phyloP scores from a whole-genome alignment of 2,888 invertebrate genomes.

The Seira musarum region DNA sequence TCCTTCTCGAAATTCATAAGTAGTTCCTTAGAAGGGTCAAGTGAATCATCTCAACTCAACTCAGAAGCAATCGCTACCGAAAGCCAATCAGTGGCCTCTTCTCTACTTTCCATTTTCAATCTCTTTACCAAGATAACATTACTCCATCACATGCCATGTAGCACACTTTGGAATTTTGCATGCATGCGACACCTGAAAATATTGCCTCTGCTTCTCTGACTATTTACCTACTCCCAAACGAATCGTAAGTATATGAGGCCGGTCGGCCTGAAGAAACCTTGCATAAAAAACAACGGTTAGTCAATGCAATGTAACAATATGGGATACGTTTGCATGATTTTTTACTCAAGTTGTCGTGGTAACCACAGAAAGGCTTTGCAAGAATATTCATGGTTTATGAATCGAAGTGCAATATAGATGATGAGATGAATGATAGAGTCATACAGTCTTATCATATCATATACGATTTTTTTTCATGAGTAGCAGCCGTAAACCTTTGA shows the following conservation, averaged over 20 bases:
- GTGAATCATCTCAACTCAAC: not conserved
- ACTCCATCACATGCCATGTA: not conserved
- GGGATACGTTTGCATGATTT: not conserved
- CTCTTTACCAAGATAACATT: not conserved
- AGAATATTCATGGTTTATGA: slow-evolving; percentile 32
- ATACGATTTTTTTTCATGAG: too few species aligned
- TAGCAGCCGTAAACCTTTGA: too few species aligned
- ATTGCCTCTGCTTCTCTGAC: not conserved
- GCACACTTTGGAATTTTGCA: not conserved
- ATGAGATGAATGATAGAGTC: too few species aligned
- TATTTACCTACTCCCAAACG: not conserved
- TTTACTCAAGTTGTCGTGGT: not conserved
- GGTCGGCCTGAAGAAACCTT: slow-evolving; percentile 53
- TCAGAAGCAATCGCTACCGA: not conserved
- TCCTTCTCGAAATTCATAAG: too few species aligned
- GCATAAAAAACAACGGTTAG: slow-evolving; percentile 32
- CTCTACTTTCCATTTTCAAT: not conserved
- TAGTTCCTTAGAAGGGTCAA: not conserved
- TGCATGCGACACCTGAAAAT: not conserved
- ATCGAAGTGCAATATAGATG: slow-evolving; percentile 16
- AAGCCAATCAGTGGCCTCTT: not conserved
- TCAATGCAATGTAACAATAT: slow-evolving; percentile 8
- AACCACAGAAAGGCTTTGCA: slow-evolving; percentile 18
- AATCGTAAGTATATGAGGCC: slow-evolving; percentile 53
- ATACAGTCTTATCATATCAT: too few species aligned